Evolutionary conservation across 2,113 vertebrate species (phyloP), one percentile per base, ranked within the genome.

Genomic region (Nannobrachium achirus): DNA sequence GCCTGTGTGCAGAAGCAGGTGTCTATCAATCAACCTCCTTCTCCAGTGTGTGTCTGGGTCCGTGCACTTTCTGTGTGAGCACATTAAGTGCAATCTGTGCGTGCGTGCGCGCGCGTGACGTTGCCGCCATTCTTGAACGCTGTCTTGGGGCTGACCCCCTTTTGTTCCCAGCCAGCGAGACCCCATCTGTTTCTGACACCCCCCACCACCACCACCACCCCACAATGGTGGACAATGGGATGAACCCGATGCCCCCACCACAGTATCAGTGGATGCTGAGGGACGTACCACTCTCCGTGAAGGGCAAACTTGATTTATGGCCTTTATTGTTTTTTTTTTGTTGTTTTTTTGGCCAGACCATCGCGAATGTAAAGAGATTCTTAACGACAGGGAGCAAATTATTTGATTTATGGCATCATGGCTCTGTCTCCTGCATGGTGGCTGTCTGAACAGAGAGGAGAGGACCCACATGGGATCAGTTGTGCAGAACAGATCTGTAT

Each of bases 281-380:
- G 60, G 64, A 69, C 58, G 48, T 59, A 60, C 59, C 63, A 70
- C 78, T 82, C 65, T 52, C 66, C 50, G 15, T 48, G 75, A 75
- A 64, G 80, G 66, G 46, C 69, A 65, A 62, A 18, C 45, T 57
- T 82, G 79, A 80, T 84, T 77, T 82, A 82, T 84, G 63, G 69
- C 66, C 57, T 63, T 42, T 69, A 83, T 79, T 77, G 68, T 83
- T 81, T 64, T 46, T 53, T 33, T 3, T 33, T 33, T 33, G 2
- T 25, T 25, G 2, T 33, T 33, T 33, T 61, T 25, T 33, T 10
- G 59, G 68, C 51, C 45, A 50, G 39, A 69, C 63, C 53, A 48
- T 68, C 41, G 14, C 8, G 0, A 41, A 38, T 25, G 53, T 20
- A 62, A 63, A 55, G 41, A 46, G 46, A 58, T 68, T 70, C 53